These are phyloP conservation scores for Drosophila meridionalis DNA, from an alignment of 2,888 invertebrate genomes.

Conservation along the genomic window DNA sequence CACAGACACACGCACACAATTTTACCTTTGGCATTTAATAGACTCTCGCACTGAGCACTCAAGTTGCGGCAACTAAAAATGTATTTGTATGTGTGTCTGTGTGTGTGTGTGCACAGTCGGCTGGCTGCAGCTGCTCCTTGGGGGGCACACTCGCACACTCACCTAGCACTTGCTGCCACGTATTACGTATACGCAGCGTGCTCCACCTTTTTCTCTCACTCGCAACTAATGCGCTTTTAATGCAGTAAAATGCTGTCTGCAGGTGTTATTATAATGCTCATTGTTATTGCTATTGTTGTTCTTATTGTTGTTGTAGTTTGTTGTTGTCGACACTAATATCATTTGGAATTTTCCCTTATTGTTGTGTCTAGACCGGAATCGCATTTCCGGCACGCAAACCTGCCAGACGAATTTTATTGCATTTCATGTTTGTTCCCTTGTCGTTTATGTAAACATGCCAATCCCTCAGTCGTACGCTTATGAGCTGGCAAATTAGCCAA, in stretches of 20 bases:
- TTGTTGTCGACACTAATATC: slow-evolving; percentile 21
- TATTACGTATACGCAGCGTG: slow-evolving; percentile 46
- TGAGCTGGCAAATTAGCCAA: slow-evolving; percentile 26
- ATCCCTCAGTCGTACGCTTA: slow-evolving; percentile 11
- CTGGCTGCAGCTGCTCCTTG: slow-evolving; percentile 26
- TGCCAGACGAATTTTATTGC: slow-evolving; percentile 49
- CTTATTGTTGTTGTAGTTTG: not conserved
- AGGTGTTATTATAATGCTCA: slow-evolving; percentile 41
- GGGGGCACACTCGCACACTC: slow-evolving; percentile 4
- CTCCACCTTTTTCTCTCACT: slow-evolving; percentile 1
- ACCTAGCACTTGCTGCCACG: not conserved
- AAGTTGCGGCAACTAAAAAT: slow-evolving; percentile 40
- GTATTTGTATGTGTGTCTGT: slow-evolving; percentile 6
- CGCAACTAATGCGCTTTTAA: slow-evolving; percentile 50
- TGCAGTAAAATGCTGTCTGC: slow-evolving; percentile 55
- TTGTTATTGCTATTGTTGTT: slow-evolving; percentile 7
- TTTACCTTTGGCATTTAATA: slow-evolving; percentile 41
- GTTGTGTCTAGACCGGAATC: slow-evolving; percentile 71
- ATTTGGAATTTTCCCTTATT: slow-evolving; percentile 44
- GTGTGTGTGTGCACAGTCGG: slow-evolving; percentile 15
- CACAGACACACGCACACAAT: slow-evolving; percentile 12
- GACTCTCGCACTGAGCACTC: slow-evolving; percentile 40
- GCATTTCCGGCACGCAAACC: slow-evolving; percentile 71
- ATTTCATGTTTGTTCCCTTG: slow-evolving; percentile 29
- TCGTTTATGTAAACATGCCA: slow-evolving; percentile 26